A percentile compares a stretch with the other conserved stretches of the same genome.
phyloP scores from a whole-genome alignment of 2,888 invertebrate genomes.

The Cheilosia soror region DNA sequence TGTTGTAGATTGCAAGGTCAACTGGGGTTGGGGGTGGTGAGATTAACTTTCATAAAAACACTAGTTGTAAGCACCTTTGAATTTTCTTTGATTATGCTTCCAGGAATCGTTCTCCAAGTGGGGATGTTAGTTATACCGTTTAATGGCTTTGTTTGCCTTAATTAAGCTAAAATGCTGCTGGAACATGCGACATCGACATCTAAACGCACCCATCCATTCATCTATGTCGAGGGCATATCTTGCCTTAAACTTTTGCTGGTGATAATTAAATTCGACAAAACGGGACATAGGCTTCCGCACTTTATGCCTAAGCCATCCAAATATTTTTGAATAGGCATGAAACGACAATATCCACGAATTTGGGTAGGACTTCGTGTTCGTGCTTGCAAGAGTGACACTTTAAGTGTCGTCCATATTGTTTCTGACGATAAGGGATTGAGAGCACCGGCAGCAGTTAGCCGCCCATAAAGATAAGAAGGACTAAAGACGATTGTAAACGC shows the following conservation, averaged over 20 bases:
- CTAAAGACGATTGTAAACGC: conserved; percentile 42
- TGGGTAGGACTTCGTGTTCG: neutral
- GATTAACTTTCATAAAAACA: too few species aligned
- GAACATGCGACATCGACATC: too few species aligned
- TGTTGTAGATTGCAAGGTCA: too few species aligned
- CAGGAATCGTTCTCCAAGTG: too few species aligned
- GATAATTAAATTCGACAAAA: conserved; percentile 48
- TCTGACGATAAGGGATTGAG: conserved; percentile 61
- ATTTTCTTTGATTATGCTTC: too few species aligned
- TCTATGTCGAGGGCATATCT: conserved; percentile 11
- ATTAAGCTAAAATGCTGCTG: too few species aligned
- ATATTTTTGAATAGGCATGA: conserved; percentile 13
- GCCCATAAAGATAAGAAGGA: conserved; percentile 66
- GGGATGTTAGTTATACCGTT: too few species aligned
- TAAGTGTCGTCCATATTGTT: conserved; percentile 68
- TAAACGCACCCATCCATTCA: conserved; percentile 13
- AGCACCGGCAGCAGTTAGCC: conserved; percentile 53
- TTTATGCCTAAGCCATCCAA: conserved; percentile 7
- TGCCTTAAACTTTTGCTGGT: conserved; percentile 12
- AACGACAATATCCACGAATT: neutral
- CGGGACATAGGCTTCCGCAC: neutral
- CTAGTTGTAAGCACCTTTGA: too few species aligned
- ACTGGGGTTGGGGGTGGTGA: too few species aligned
- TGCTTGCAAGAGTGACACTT: conserved; percentile 53
- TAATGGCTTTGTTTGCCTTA: too few species aligned